Evolutionary conservation across 2,888 invertebrate genomes (phyloP).

Genomic region (Axea sp.): DNA sequence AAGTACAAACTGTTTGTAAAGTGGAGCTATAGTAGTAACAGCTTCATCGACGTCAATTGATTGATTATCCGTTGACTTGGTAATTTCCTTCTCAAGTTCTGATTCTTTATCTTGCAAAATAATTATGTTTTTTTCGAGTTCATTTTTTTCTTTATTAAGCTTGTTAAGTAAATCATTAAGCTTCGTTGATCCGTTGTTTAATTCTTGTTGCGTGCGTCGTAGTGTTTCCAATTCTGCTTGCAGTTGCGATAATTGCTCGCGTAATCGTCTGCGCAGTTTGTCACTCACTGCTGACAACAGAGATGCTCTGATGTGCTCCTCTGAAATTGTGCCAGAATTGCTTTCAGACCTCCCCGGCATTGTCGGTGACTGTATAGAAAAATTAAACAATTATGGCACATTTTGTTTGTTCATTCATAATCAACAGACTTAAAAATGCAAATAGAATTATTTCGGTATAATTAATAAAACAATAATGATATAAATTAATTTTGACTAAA

Average conservation of each 20-base stretch:
- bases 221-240: constrained; percentile 95
- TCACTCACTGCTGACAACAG: constrained; percentile 97
- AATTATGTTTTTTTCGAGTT: constrained; percentile 90
- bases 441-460: too few relatives aligned
- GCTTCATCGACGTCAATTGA: constrained; percentile 97
- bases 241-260: constrained; percentile 93
- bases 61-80: constrained; percentile 87
- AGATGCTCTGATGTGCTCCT: constrained; percentile 96
- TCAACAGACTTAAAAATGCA: too few relatives aligned
- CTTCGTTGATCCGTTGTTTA: constrained; percentile 90
- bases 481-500: too few relatives aligned
- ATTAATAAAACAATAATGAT: too few relatives aligned
- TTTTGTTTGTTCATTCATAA: too few relatives aligned
- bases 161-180: constrained; percentile 89
- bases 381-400: constrained; percentile 7
- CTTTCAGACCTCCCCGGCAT: constrained; percentile 79
- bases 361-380: constrained; percentile 66
- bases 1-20: constrained; percentile 92
- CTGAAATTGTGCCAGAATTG: constrained; percentile 91
- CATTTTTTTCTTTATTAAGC: constrained; percentile 88
- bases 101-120: constrained; percentile 92
- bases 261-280: constrained; percentile 91
- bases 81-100: constrained; percentile 90
- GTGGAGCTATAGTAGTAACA: constrained; percentile 96
- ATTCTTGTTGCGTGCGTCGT: constrained; percentile 91